A percentile compares a stretch with the other conserved stretches of the same genome.
Conservation (phyloP, 2,888 invertebrate species). For the Polylopha cassiicola region DNA sequence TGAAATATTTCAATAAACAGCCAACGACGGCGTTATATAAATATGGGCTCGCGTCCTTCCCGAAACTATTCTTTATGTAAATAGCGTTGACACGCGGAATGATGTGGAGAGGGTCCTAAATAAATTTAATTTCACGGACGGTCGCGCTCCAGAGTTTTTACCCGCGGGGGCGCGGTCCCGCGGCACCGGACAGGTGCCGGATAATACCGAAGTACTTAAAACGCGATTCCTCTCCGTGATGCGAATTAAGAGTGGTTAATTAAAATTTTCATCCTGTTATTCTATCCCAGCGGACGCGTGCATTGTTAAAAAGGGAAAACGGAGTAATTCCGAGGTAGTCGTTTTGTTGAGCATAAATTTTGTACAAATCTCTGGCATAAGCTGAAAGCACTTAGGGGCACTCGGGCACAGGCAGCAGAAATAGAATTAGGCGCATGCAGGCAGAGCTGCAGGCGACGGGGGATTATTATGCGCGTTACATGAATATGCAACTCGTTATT, state of each 20-base stretch:
- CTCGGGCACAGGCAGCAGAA: constrained; percentile 30
- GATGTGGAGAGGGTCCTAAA: constrained; percentile 66
- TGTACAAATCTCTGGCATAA: constrained; percentile 27
- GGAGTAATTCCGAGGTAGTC: constrained; percentile 12
- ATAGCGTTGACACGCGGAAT: constrained; percentile 62
- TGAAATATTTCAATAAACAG: constrained; percentile 74
- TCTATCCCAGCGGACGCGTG: constrained; percentile 10
- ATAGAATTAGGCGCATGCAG: constrained; percentile 36
- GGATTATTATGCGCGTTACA: constrained; percentile 41
- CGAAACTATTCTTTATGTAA: constrained; percentile 72
- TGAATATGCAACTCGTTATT: constrained; percentile 68
- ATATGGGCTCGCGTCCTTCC: constrained; percentile 63
- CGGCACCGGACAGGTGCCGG: constrained; percentile 46
- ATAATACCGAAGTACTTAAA: constrained; percentile 30
- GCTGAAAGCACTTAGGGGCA: constrained; percentile 32
- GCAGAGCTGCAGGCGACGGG: constrained; percentile 31
- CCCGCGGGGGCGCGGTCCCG: constrained; percentile 52
- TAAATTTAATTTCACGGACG: constrained; percentile 71
- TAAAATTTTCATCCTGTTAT: constrained; percentile 36
- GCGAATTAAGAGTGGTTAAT: constrained; percentile 46
- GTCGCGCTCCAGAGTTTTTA: constrained; percentile 52
- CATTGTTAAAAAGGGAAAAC: constrained; percentile 16
- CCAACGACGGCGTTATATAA: constrained; percentile 61
- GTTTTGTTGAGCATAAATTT: constrained; percentile 26
- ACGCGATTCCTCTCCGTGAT: constrained; percentile 44